These are phyloP conservation scores for Salvelinus namaycush DNA, from an alignment of 2,113 vertebrate species.

Conservation along the genomic window DNA sequence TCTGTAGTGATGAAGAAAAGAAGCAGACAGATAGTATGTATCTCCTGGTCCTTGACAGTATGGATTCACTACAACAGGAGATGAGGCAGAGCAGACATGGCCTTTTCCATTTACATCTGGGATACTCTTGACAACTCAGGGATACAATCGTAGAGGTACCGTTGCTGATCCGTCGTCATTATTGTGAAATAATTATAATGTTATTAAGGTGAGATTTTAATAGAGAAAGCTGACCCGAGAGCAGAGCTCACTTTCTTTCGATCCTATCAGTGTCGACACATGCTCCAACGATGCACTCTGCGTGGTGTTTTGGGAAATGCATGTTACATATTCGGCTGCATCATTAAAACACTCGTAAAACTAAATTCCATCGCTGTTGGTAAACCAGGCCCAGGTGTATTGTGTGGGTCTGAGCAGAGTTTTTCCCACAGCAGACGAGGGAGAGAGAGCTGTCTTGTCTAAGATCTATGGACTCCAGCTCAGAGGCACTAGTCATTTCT, in stretches of 20 bases:
- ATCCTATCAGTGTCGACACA: too few species aligned
- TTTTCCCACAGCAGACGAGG: neutral
- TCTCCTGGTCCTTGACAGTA: neutral
- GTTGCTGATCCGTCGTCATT: neutral
- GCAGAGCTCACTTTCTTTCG: too few species aligned
- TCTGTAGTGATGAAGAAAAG: neutral
- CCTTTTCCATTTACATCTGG: neutral
- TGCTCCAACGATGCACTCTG: too few species aligned
- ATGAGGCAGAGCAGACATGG: neutral
- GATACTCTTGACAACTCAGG: neutral
- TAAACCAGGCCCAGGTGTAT: neutral
- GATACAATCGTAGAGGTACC: neutral
- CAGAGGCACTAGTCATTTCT: neutral
- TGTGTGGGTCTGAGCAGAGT: neutral
- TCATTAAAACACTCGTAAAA: too few species aligned
- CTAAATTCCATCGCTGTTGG: too few species aligned
- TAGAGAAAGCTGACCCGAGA: too few species aligned
- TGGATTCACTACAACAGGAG: neutral
- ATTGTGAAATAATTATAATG: too few species aligned
- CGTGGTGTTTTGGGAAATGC: too few species aligned
- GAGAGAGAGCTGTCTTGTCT: neutral
- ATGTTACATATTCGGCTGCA: too few species aligned
- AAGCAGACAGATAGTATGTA: neutral
- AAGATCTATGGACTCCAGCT: slow-evolving; percentile 3
- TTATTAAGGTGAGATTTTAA: too few species aligned